A percentile compares a stretch with the other conserved stretches of the same genome.
Conservation (phyloP, 2,797 vertebrate genomes). For the Cichlasoma orientale region DNA sequence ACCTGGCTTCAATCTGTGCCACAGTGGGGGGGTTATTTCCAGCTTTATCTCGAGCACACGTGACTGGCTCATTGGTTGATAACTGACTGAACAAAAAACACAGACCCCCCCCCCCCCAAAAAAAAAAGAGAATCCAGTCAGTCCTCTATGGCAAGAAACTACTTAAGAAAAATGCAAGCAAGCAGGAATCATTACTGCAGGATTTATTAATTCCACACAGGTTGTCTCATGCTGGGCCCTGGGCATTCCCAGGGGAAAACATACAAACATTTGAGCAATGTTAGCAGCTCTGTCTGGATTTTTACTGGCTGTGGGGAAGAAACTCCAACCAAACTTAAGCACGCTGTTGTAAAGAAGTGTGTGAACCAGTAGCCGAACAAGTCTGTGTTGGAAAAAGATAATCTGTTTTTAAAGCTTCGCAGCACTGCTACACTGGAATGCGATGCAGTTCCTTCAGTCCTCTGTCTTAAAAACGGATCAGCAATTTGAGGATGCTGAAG, state of each 20-base stretch:
- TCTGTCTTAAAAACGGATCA: neutral
- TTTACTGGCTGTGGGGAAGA: neutral
- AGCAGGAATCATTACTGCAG: neutral
- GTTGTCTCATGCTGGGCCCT: neutral
- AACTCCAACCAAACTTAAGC: neutral
- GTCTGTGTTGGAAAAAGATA: no score
- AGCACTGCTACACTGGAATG: neutral
- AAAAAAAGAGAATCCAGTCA: neutral
- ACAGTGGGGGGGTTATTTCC: slow-evolving; percentile 12
- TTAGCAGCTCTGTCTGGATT: neutral
- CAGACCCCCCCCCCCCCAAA: neutral
- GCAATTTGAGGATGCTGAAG: rapidly evolving
- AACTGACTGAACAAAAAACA: neutral
- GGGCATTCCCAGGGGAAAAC: neutral
- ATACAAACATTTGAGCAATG: neutral
- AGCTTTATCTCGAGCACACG: neutral
- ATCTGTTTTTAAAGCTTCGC: neutral
- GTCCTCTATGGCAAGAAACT: neutral
- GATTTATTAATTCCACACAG: neutral
- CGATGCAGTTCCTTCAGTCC: neutral
- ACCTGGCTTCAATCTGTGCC: slow-evolving; percentile 11
- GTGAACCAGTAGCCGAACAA: neutral
- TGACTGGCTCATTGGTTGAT: neutral
- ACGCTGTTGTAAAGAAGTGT: neutral
- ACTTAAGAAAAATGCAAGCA: neutral